Base-by-base conservation (phyloP, 2,797 vertebrate species). In the Ateles fusciceps region DNA sequence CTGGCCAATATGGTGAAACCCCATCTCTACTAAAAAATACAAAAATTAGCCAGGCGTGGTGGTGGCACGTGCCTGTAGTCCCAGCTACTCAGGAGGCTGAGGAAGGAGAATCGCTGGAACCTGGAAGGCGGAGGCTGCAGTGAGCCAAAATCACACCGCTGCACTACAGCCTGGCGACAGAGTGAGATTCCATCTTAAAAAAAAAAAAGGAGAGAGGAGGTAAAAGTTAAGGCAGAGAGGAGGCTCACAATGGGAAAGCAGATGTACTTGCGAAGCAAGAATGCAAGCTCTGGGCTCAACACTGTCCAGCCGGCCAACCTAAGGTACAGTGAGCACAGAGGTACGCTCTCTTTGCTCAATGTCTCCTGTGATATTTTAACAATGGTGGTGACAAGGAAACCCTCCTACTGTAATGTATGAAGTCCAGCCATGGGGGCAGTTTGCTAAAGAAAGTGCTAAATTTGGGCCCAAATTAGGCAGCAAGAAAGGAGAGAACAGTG, bases 271-370 rank as follows among this genome's bases (percentile, higher is more conserved):
- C 17, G 57, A 79, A 95, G 75, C 26, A 59, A 50, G 36, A 78
- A 30, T 50, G 28, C 42, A 21, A 57, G 80, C 28, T 48, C 30
- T 30, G 14, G 26, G 33, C 0, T 78, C 42, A 44, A 57, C 17
- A 36, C 0, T 1, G 0, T 30, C n/a, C 2, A 24, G 24, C n/a
- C 24, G 9, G 21, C 72, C 64, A 59, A 2, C 46, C 13, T 7
- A 4, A n/a, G 17, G 48, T 0, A 10, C 14, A 83, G 6, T 0
- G 22, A 26, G 19, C 28, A 9, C 11, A 15, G 26, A 1, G 2
- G 26, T 9, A 1, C 3, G 12, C 19, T 85, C 42, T 52, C 74
- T 80, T 39, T 24, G 0, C 21, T n/a, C 52, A 10, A 42, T 5
- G 17, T 22, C 76, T 95, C 80, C 91, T 55, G 21, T 6, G 22